Conservation (phyloP, 2,888 invertebrate species). For the Itoplectis maculator region DNA sequence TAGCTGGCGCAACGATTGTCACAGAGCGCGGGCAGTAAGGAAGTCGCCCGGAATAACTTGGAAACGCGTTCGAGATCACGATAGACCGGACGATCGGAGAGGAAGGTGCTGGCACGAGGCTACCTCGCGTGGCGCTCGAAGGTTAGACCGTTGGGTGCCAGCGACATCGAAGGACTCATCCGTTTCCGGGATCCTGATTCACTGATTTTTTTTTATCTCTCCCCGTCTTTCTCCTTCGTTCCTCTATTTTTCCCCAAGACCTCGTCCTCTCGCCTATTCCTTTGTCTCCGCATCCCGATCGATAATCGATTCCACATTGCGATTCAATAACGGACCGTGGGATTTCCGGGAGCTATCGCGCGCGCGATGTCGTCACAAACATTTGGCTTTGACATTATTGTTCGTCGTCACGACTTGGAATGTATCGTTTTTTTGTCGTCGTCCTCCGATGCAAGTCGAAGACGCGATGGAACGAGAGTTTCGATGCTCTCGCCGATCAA, state of each 20-base stretch:
- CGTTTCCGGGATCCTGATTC: constrained; percentile 65
- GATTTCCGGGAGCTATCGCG: constrained; percentile 63
- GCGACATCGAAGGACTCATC: constrained; percentile 59
- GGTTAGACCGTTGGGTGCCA: constrained; percentile 53
- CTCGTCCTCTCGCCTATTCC: constrained; percentile 45
- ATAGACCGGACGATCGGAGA: constrained; percentile 44
- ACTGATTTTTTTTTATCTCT: constrained; percentile 49
- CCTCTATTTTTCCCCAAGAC: constrained; percentile 53
- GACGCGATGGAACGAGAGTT: constrained; percentile 18
- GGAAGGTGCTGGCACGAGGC: constrained; percentile 49
- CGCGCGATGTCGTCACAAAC: constrained; percentile 31
- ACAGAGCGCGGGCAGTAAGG: constrained; percentile 6
- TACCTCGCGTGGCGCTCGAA: constrained; percentile 61
- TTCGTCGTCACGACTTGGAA: constrained; percentile 1
- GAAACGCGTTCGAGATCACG: constrained; percentile 47
- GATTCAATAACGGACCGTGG: constrained; percentile 55
- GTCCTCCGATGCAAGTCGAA: background rate
- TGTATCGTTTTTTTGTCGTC: background rate
- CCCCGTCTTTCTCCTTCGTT: constrained; percentile 45
- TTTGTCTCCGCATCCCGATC: constrained; percentile 40
- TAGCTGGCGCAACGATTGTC: constrained; percentile 50
- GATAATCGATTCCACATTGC: constrained; percentile 46
- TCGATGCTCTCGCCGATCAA: constrained; percentile 74
- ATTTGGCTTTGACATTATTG: constrained; percentile 46
- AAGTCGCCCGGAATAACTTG: constrained; percentile 51